Percentiles rank a stretch among this genome's conserved stretches.
Conservation (phyloP, 2,888 invertebrate genomes). For the Teleogryllus oceanicus region DNA sequence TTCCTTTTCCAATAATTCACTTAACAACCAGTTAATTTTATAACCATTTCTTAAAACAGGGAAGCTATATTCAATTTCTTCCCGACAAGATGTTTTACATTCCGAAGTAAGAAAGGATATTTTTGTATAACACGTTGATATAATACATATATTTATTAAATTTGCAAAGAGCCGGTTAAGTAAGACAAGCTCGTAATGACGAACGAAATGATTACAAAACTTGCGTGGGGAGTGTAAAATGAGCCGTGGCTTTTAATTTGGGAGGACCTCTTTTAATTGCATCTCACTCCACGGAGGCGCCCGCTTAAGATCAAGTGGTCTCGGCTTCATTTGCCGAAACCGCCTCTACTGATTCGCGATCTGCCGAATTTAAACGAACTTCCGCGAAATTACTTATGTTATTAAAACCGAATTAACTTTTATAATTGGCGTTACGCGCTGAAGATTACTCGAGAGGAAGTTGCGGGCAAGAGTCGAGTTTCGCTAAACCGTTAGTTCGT, state of each 20-base stretch:
- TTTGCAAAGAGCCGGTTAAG: too few species aligned
- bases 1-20: too few species aligned
- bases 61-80: too few species aligned
- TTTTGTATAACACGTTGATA: too few species aligned
- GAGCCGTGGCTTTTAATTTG: not conserved
- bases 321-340: not conserved
- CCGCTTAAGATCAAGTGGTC: not conserved
- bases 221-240: too few species aligned
- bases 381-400: not conserved
- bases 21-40: too few species aligned
- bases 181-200: too few species aligned
- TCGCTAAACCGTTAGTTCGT: not conserved
- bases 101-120: too few species aligned
- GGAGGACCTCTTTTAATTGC: not conserved
- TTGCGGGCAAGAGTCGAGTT: not conserved
- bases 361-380: not conserved
- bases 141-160: too few species aligned
- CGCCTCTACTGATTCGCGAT: not conserved
- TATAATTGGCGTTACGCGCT: not conserved
- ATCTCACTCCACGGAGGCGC: not conserved
- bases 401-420: constrained; percentile 9
- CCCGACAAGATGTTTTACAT: too few species aligned
- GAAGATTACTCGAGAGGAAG: not conserved
- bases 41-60: too few species aligned
- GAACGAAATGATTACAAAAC: too few species aligned